phyloP scores from a whole-genome alignment of 1,140 invertebrate genomes.

The Drosophila elegans region DNA sequence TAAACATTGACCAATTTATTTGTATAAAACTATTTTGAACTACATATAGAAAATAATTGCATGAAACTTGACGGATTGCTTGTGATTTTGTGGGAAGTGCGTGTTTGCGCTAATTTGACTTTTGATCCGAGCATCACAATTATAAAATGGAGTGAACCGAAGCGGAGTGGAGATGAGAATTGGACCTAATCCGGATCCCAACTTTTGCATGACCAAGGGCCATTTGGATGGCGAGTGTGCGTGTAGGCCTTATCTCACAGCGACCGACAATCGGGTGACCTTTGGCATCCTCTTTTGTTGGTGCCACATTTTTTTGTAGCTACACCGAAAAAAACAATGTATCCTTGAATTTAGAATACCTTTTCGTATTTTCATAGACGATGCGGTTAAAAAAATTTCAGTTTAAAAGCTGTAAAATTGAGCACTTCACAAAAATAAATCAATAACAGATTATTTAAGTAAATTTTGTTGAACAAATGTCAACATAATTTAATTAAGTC shows the following conservation, averaged over 20 bases:
- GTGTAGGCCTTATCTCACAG: constrained; percentile 16
- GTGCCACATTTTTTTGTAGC: background rate
- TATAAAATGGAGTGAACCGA: constrained; percentile 23
- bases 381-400: no score
- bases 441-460: no score
- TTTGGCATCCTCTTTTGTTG: constrained; percentile 15
- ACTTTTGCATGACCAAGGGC: constrained; percentile 34
- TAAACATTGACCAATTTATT: no score
- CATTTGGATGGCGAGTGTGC: constrained; percentile 17
- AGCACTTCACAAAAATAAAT: no score
- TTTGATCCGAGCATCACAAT: constrained; percentile 28
- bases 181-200: constrained; percentile 9
- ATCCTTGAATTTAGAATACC: no score
- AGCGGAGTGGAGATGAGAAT: background rate
- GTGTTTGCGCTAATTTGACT: constrained; percentile 36
- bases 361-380: no score
- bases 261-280: constrained; percentile 21
- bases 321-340: background rate
- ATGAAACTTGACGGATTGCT: background rate
- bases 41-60: background rate
- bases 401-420: no score
- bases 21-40: background rate
- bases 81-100: constrained; percentile 28
- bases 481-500: no score
- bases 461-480: no score